phyloP scores from a whole-genome alignment of 1,140 invertebrate species.

The Drosophila virilis region DNA sequence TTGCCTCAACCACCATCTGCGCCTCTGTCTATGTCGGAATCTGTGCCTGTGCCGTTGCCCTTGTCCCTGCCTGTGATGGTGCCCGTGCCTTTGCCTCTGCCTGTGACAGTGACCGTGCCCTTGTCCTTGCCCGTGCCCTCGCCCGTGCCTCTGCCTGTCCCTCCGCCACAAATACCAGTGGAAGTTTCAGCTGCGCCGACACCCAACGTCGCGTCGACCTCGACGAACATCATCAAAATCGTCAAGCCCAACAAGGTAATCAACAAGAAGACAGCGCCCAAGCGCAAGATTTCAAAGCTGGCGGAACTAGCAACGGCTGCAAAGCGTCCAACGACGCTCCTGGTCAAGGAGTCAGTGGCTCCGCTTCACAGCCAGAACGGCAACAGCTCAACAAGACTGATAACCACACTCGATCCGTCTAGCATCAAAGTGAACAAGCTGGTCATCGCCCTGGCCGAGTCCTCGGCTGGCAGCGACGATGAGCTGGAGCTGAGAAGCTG shows the following conservation, averaged over 20 bases:
- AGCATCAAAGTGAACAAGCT: slow-evolving; percentile 68
- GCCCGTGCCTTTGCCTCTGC: slow-evolving; percentile 6
- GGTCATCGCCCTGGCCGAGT: slow-evolving; percentile 61
- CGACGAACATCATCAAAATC: slow-evolving; percentile 67
- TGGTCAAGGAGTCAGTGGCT: slow-evolving; percentile 50
- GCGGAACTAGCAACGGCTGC: slow-evolving; percentile 6
- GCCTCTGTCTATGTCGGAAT: background rate
- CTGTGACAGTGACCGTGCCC: background rate
- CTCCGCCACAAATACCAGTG: background rate
- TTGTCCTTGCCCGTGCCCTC: background rate
- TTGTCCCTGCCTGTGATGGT: background rate
- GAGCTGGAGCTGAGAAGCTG: slow-evolving; percentile 54
- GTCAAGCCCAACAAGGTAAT: slow-evolving; percentile 81
- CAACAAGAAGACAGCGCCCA: slow-evolving; percentile 65
- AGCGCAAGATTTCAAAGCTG: slow-evolving; percentile 49
- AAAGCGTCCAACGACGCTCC: slow-evolving; percentile 46
- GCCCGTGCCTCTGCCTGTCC: background rate
- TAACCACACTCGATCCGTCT: slow-evolving; percentile 59
- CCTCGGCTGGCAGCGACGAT: slow-evolving; percentile 67
- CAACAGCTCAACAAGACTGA: slow-evolving; percentile 55
- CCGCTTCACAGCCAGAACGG: slow-evolving; percentile 21
- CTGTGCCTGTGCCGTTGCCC: background rate
- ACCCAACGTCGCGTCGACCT: background rate
- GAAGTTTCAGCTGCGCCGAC: background rate
- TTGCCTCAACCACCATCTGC: background rate